Percentiles rank a stretch among this genome's conserved stretches.
Conservation (phyloP, 1,140 invertebrate species). For the Nymphalis io region DNA sequence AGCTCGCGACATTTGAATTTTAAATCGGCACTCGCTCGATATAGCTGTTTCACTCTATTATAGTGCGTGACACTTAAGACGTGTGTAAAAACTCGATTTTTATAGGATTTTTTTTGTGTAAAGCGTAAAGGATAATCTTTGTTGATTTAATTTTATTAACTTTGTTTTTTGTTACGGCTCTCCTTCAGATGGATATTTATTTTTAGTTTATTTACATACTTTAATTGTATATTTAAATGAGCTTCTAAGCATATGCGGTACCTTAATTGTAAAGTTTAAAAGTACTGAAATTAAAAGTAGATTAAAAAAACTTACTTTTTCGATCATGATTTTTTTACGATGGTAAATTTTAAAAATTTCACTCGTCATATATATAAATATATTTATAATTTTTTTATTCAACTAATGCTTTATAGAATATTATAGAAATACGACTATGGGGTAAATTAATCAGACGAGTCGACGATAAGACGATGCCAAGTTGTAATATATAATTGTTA, state of each 20-base stretch:
- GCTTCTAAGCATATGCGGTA: too few relatives aligned
- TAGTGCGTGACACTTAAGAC: conserved; percentile 30
- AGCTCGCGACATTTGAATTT: conserved; percentile 55
- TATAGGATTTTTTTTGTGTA: conserved; percentile 12
- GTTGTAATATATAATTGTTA: too few relatives aligned
- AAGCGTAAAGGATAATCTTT: background rate
- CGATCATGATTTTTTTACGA: too few relatives aligned
- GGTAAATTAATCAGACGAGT: too few relatives aligned
- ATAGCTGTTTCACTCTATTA: conserved; percentile 59
- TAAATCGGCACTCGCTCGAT: conserved; percentile 57
- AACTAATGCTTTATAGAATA: background rate
- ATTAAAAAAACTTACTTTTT: too few relatives aligned
- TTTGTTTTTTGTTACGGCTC: too few relatives aligned
- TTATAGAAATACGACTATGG: too few relatives aligned
- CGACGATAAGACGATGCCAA: too few relatives aligned
- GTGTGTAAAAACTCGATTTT: conserved; percentile 1
- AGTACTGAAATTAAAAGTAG: background rate
- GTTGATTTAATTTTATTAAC: background rate
- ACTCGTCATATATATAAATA: background rate
- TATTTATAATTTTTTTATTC: background rate
- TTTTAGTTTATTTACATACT: too few relatives aligned
- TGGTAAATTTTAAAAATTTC: background rate
- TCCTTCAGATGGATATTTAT: too few relatives aligned
- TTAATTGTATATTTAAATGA: too few relatives aligned
- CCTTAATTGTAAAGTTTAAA: too few relatives aligned